Evolutionary conservation across 2,888 invertebrate species (phyloP).

Genomic region (Thysanoteuthis rhombus): DNA sequence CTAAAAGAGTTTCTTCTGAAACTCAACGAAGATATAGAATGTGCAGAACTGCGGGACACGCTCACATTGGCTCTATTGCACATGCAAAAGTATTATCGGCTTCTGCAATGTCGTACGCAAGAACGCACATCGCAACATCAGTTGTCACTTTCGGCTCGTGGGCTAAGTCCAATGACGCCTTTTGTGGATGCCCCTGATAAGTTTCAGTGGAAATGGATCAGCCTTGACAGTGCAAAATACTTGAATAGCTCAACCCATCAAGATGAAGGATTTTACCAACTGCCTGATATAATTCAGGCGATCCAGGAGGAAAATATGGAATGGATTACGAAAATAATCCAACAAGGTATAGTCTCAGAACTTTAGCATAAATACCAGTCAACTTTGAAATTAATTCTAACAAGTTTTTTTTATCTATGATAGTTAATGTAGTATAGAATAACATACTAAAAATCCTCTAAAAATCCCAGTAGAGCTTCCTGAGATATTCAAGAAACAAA

Average conservation of each 20-base stretch:
- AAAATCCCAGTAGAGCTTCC: too few species aligned
- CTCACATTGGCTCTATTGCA: conserved; percentile 65
- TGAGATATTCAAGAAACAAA: too few species aligned
- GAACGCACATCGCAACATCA: conserved; percentile 54
- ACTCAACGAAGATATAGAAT: conserved; percentile 64
- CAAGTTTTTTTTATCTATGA: too few species aligned
- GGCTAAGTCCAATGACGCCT: conserved; percentile 67
- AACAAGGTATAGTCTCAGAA: conserved; percentile 61
- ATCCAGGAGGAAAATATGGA: conserved; percentile 59
- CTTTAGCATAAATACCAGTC: too few species aligned
- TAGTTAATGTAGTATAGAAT: too few species aligned
- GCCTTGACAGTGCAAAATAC: conserved; percentile 58
- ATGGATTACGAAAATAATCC: conserved; percentile 54
- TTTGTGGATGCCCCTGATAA: conserved; percentile 66
- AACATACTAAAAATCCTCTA: too few species aligned
- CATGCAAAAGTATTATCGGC: conserved; percentile 66
- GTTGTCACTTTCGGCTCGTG: conserved; percentile 60
- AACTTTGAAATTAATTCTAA: too few species aligned
- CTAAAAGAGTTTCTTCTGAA: conserved; percentile 66
- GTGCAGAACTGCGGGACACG: conserved; percentile 66
- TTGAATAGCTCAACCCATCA: conserved; percentile 45
- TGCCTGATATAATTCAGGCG: conserved; percentile 55
- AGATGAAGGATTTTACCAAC: conserved; percentile 56
- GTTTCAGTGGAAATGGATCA: conserved; percentile 65
- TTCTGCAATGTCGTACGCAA: conserved; percentile 54